Evolutionary conservation across 2,888 invertebrate species (phyloP), one percentile per base, ranked within the genome.

Genomic region (Hyposoter didymator): DNA sequence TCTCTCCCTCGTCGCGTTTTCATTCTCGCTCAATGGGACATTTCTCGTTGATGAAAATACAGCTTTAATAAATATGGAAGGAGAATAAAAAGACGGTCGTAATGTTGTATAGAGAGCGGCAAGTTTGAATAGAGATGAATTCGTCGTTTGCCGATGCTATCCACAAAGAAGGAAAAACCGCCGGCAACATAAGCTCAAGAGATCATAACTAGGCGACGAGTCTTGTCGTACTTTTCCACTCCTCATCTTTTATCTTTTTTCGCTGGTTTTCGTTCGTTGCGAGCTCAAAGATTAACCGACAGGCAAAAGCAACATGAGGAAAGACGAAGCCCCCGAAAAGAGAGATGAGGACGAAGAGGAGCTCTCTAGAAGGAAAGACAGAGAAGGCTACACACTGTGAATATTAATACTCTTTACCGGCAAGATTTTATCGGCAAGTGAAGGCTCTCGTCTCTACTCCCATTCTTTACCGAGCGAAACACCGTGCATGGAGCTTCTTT

Each of bases 351-450:
- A 52, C n/a, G 59, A 66, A 32, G 32, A 32, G 19, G 75, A 43
- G 87, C 87, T n/a, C n/a, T n/a, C n/a, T 84, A 86, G 76, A 84
- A 49, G 64, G 75, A 82, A 64, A 45, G 72, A 64, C 35, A 52
- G n/a, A 49, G 69, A 28, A 28, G 78, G 82, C 2, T 2, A 74
- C 89, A 89, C 91, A 90, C 90, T 84, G 90, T 91, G 92, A 92
- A 92, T 92, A 92, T 92, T 92, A 92, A 92, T 92, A 92, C 90
- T 88, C 89, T 90, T 89, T 88, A 90, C 88, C 89, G 90, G 88
- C 64, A 85, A 90, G 92, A 92, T 92, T 88, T 92, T 92, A 92
- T 92, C 92, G 89, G 91, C 64, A 73, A 62, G 88, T 82, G 86
- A 87, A 87, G 87, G 84, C 85, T 90, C 88, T 89, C 88, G 88